These are phyloP conservation scores for Oreochromis aureus DNA, from an alignment of 2,113 vertebrate species.

Conservation along the genomic window DNA sequence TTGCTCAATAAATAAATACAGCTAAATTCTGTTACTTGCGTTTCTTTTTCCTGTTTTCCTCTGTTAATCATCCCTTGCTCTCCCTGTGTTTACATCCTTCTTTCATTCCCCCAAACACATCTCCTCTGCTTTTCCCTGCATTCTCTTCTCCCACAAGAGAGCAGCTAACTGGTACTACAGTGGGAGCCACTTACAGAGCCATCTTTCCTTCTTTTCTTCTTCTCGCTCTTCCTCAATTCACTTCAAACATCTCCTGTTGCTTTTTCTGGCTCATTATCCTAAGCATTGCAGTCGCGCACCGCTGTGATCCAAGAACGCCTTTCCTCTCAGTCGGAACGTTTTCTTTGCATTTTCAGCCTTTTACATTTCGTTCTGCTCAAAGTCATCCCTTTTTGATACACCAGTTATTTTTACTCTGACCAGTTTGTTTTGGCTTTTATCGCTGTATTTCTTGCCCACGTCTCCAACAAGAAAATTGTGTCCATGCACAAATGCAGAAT, in stretches of 20 bases:
- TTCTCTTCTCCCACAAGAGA: background rate
- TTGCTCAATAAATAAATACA: background rate
- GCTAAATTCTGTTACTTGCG: background rate
- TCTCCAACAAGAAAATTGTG: background rate
- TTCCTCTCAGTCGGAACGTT: background rate
- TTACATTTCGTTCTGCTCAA: background rate
- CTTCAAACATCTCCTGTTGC: slow-evolving; percentile 9
- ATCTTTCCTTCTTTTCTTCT: background rate
- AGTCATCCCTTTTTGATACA: background rate
- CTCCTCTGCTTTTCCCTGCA: background rate
- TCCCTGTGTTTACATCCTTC: background rate
- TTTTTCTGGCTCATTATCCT: slow-evolving; percentile 38
- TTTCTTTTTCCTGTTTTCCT: background rate
- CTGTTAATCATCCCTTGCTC: background rate
- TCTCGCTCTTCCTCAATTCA: background rate
- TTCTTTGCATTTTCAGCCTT: background rate
- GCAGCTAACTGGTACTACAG: background rate
- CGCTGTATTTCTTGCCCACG: background rate
- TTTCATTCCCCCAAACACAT: background rate
- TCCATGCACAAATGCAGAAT: background rate
- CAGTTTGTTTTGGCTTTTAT: background rate
- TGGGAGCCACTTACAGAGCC: background rate
- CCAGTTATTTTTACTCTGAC: background rate
- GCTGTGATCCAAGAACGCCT: background rate
- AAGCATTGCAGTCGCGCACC: background rate